Evolutionary conservation across 1,140 invertebrate species (phyloP).

Genomic region (Hypothenemus hampei): DNA sequence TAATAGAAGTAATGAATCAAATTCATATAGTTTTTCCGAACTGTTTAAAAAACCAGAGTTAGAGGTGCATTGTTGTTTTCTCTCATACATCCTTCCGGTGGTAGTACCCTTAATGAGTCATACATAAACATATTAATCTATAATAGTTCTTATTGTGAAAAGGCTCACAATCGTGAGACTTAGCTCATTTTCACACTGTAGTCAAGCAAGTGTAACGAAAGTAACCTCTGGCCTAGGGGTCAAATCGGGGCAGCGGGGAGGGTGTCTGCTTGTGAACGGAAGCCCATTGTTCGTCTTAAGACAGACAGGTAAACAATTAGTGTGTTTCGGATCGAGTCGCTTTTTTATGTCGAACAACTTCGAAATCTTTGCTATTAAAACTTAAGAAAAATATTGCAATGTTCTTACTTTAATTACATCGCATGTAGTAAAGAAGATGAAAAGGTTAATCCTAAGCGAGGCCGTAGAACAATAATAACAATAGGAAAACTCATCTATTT

Average conservation of each 20-base stretch:
- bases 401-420: no score
- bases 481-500: no score
- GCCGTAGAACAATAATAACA: no score
- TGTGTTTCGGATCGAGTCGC: slow-evolving; percentile 15
- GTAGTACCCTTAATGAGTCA: slow-evolving; percentile 36
- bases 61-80: slow-evolving; percentile 11
- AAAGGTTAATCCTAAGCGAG: no score
- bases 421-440: no score
- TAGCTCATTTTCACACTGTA: slow-evolving; percentile 33
- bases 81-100: slow-evolving; percentile 27
- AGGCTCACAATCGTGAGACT: slow-evolving; percentile 35
- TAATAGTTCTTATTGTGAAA: slow-evolving; percentile 31
- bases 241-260: slow-evolving; percentile 21
- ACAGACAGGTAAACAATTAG: slow-evolving; percentile 36
- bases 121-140: slow-evolving; percentile 37
- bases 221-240: slow-evolving; percentile 34
- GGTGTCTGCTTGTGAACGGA: slow-evolving; percentile 29
- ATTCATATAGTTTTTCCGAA: no score
- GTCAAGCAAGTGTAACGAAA: slow-evolving; percentile 34
- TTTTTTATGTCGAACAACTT: slow-evolving; percentile 20
- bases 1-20: no score
- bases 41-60: no score
- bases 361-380: no score
- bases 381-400: no score
- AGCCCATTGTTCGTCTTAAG: slow-evolving; percentile 27